Conservation (phyloP, 2,797 vertebrate genomes). For the Chaetophractus vellerosus region DNA sequence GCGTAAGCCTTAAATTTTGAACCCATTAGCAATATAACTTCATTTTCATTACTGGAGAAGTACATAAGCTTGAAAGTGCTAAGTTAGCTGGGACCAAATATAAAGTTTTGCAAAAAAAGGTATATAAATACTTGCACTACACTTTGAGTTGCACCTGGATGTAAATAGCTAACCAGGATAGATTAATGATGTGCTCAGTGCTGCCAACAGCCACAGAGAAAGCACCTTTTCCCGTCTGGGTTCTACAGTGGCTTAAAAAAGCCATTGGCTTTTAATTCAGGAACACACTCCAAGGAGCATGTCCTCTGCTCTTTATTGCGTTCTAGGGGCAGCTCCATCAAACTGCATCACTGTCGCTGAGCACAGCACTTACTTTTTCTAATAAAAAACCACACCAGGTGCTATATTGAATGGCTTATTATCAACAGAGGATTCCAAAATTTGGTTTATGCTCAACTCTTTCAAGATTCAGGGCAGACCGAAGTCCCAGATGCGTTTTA, state of each 20-base stretch:
- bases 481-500: slow-evolving; percentile 50
- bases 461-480: slow-evolving; percentile 37
- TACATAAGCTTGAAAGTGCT: neutral
- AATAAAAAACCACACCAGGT: slow-evolving; percentile 65
- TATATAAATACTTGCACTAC: neutral
- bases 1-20: slow-evolving; percentile 4
- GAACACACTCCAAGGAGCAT: slow-evolving; percentile 73
- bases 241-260: slow-evolving; percentile 62
- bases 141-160: slow-evolving; percentile 70
- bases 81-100: slow-evolving; percentile 27
- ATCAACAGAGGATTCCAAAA: slow-evolving; percentile 57
- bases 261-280: slow-evolving; percentile 74
- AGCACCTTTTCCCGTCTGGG: slow-evolving; percentile 62
- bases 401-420: slow-evolving; percentile 50
- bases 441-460: slow-evolving; percentile 56
- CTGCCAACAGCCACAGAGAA: neutral
- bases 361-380: neutral
- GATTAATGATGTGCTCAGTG: slow-evolving; percentile 9
- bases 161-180: slow-evolving; percentile 60
- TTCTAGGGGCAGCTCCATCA: slow-evolving; percentile 79
- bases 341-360: slow-evolving; percentile 77
- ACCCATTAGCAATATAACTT: neutral
- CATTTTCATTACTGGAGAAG: neutral
- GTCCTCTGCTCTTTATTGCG: slow-evolving; percentile 76
- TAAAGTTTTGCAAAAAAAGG: neutral